phyloP scores from a whole-genome alignment of 2,888 invertebrate genomes.

The Sthenelais limicola region DNA sequence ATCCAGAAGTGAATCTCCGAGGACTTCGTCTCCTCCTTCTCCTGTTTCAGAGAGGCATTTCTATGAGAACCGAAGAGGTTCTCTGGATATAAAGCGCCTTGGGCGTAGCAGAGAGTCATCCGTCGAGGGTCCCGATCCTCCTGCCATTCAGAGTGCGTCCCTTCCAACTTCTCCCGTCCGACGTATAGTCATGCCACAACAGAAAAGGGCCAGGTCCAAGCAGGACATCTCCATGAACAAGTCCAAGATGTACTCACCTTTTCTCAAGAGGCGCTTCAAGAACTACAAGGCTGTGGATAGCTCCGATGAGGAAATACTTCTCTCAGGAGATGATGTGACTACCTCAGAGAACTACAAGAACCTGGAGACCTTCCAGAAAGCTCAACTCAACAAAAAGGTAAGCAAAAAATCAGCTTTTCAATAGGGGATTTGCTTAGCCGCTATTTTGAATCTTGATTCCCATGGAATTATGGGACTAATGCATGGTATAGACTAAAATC shows the following conservation, averaged over 20 bases:
- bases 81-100: conserved; percentile 54
- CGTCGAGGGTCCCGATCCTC: conserved; percentile 14
- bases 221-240: conserved; percentile 61
- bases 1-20: conserved; percentile 44
- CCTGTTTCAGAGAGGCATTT: conserved; percentile 17
- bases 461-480: no score
- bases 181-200: conserved; percentile 57
- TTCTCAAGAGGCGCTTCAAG: conserved; percentile 55
- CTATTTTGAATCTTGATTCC: no score
- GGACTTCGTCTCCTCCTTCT: conserved; percentile 18
- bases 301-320: conserved; percentile 58
- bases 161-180: conserved; percentile 67
- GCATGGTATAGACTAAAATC: no score
- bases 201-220: conserved; percentile 51
- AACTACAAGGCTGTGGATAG: conserved; percentile 53
- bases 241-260: conserved; percentile 55
- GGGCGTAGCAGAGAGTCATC: conserved; percentile 30
- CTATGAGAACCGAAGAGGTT: conserved; percentile 33
- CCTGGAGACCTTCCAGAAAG: conserved; percentile 69
- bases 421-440: no score
- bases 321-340: conserved; percentile 57
- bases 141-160: conserved; percentile 58
- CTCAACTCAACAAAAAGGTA: conserved; percentile 70
- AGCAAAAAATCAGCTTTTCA: no score
- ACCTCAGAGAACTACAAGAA: conserved; percentile 63